Percentiles rank a stretch among this genome's conserved stretches.
These are phyloP conservation scores for Aphelinus certus DNA, from an alignment of 1,140 invertebrate species.

Conservation along the genomic window DNA sequence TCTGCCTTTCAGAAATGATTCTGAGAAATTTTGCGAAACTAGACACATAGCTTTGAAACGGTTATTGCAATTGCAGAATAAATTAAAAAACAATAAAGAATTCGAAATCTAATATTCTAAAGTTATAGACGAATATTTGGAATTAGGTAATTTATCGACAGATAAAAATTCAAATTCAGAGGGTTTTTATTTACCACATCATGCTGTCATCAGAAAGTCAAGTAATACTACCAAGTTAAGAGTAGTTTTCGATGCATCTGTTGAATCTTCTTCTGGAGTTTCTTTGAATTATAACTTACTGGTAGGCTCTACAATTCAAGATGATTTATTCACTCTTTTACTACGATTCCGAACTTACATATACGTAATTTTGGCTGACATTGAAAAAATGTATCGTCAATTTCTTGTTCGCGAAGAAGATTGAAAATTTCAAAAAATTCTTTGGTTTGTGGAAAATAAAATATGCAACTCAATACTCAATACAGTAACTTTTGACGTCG, in stretches of 20 bases:
- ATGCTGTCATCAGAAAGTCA: neutral
- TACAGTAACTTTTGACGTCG: slow-evolving; percentile 8
- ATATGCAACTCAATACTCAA: too few species aligned
- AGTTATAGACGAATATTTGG: neutral
- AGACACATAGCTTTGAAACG: neutral
- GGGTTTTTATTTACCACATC: neutral
- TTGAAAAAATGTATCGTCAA: too few species aligned
- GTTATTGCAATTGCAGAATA: neutral
- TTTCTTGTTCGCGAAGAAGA: too few species aligned
- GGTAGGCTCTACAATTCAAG: neutral
- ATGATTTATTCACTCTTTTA: too few species aligned
- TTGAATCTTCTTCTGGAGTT: neutral
- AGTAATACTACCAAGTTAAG: neutral
- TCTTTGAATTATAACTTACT: neutral
- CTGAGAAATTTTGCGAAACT: neutral
- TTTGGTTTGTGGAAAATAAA: too few species aligned
- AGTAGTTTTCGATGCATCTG: neutral
- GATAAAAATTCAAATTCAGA: neutral
- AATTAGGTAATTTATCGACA: neutral
- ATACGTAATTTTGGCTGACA: too few species aligned
- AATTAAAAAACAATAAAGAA: neutral
- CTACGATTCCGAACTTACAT: too few species aligned
- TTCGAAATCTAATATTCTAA: neutral
- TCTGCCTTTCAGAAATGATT: neutral
- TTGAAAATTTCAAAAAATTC: too few species aligned